Conservation (phyloP, 2,888 invertebrate species). For the Thecophora atra region DNA sequence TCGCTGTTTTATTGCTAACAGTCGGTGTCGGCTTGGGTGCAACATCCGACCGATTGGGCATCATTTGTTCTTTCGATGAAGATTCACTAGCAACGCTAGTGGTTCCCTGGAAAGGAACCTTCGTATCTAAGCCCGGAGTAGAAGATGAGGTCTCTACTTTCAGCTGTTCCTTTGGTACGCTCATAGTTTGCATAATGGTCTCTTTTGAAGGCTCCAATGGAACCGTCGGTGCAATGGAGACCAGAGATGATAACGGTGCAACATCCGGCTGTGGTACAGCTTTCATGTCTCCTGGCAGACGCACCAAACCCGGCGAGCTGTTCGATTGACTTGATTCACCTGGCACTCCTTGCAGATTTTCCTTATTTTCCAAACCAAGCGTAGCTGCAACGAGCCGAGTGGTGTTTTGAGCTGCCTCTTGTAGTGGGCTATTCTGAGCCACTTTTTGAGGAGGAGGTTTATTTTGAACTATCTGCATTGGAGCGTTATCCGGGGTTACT, state of each 20-base stretch:
- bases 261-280: too few species aligned
- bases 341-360: too few species aligned
- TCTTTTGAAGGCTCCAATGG: too few species aligned
- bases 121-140: constrained; percentile 33
- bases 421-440: not conserved
- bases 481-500: not conserved
- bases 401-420: not conserved
- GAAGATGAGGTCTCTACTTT: constrained; percentile 21
- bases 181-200: not conserved
- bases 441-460: constrained; percentile 1
- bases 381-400: not conserved
- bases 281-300: too few species aligned
- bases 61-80: not conserved
- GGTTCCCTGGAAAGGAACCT: not conserved
- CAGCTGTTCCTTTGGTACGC: not conserved
- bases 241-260: not conserved
- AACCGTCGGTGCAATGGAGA: too few species aligned
- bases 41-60: not conserved
- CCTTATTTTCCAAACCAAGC: not conserved
- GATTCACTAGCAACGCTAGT: not conserved
- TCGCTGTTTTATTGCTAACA: constrained; percentile 33
- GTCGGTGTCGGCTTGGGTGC: not conserved
- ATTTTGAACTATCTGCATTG: too few species aligned
- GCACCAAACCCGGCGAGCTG: too few species aligned
- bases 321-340: too few species aligned